Percentiles rank a stretch among this genome's conserved stretches.
Conservation (phyloP, 2,113 vertebrate genomes). For the Macaca mulatta region DNA sequence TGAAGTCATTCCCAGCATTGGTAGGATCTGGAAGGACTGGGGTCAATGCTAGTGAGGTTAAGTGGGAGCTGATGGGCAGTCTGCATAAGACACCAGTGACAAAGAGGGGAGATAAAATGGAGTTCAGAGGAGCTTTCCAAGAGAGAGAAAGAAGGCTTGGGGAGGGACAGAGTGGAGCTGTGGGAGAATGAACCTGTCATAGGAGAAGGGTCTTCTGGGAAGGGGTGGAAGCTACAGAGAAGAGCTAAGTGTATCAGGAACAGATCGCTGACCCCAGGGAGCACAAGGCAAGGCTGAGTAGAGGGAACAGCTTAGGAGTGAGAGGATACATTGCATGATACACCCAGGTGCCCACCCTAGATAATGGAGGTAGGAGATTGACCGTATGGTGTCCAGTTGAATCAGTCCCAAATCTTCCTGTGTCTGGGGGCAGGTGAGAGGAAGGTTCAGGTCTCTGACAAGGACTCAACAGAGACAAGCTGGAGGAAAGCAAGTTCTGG, state of each 20-base stretch:
- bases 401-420: not conserved
- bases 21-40: no score
- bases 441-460: not conserved
- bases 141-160: not conserved
- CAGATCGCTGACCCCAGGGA: not conserved
- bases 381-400: not conserved
- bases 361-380: not conserved
- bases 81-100: not conserved
- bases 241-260: not conserved
- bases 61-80: not conserved
- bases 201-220: not conserved
- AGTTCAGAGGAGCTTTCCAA: not conserved
- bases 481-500: not conserved
- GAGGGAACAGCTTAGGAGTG: not conserved
- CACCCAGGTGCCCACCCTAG: not conserved
- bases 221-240: not conserved
- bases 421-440: not conserved
- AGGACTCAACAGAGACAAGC: not conserved
- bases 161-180: not conserved
- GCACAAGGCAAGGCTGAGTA: not conserved
- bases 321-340: not conserved
- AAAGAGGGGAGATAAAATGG: not conserved
- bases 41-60: not conserved
- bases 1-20: not conserved
- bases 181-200: not conserved